These are phyloP conservation scores for Sebastes elongatus DNA, from an alignment of 2,797 vertebrate genomes.

Conservation along the genomic window DNA sequence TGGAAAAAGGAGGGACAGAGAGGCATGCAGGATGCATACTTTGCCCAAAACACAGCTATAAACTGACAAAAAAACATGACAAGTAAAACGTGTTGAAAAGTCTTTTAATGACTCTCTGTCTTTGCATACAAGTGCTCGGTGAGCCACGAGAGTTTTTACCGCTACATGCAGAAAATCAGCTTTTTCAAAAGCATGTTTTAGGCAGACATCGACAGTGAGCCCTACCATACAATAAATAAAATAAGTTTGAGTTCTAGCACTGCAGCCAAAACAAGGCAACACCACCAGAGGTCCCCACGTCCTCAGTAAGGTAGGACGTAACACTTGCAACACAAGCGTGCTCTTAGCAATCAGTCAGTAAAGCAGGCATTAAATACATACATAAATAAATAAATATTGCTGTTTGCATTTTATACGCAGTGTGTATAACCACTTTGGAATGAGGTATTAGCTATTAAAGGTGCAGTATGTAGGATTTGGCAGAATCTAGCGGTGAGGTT, in stretches of 20 bases:
- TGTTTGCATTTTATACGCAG: constrained; percentile 13
- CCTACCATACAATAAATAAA: background rate
- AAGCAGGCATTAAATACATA: background rate
- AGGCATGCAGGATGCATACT: constrained; percentile 21
- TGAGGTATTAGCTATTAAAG: constrained; percentile 19
- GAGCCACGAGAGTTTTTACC: background rate
- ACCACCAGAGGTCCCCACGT: background rate
- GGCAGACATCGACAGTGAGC: background rate
- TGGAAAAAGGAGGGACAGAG: constrained; percentile 40
- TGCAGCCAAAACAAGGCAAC: background rate
- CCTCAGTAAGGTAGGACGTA: background rate
- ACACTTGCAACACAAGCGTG: background rate
- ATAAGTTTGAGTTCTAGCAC: background rate
- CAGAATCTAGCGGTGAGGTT: too few relatives aligned
- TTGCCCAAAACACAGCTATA: background rate
- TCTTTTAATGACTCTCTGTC: constrained; percentile 37
- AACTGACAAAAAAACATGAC: constrained; percentile 5
- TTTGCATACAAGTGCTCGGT: background rate
- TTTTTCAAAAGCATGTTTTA: background rate
- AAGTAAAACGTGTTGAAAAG: background rate
- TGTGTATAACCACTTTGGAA: background rate
- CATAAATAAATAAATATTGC: background rate
- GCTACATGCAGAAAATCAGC: background rate
- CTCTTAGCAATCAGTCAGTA: background rate
- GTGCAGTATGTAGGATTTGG: too few relatives aligned